Evolutionary conservation across 2,888 invertebrate genomes (phyloP).

Genomic region (Leptinotarsa juncta): DNA sequence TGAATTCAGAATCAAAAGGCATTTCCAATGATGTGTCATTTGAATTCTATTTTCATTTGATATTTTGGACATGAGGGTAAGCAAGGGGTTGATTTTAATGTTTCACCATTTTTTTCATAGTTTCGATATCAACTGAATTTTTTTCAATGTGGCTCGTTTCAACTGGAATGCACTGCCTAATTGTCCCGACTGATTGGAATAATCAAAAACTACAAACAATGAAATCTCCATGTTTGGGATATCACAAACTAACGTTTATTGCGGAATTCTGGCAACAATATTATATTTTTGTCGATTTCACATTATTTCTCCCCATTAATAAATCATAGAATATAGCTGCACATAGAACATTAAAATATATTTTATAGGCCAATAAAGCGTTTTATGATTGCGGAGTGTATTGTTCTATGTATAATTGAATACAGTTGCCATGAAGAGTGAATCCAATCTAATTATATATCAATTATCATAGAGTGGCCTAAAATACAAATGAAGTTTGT

Average conservation of each 20-base stretch:
- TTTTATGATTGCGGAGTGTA: slow-evolving; percentile 21
- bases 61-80: no score
- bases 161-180: neutral
- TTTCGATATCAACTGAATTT: no score
- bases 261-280: neutral
- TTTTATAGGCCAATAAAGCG: slow-evolving; percentile 17
- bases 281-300: neutral
- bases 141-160: no score
- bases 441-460: slow-evolving; percentile 12
- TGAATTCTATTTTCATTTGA: no score
- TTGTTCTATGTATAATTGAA: slow-evolving; percentile 22
- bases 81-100: no score
- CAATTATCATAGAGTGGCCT: neutral
- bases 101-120: no score
- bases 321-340: slow-evolving; percentile 3
- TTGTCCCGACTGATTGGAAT: neutral
- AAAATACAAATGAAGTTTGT: neutral
- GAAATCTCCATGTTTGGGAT: neutral
- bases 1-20: no score
- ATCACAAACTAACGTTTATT: neutral
- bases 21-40: no score
- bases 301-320: neutral
- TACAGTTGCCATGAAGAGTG: slow-evolving; percentile 11
- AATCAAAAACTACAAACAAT: neutral
- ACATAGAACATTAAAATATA: slow-evolving; percentile 4